Conservation (phyloP, 1,140 invertebrate genomes). For the Agrilus planipennis region DNA sequence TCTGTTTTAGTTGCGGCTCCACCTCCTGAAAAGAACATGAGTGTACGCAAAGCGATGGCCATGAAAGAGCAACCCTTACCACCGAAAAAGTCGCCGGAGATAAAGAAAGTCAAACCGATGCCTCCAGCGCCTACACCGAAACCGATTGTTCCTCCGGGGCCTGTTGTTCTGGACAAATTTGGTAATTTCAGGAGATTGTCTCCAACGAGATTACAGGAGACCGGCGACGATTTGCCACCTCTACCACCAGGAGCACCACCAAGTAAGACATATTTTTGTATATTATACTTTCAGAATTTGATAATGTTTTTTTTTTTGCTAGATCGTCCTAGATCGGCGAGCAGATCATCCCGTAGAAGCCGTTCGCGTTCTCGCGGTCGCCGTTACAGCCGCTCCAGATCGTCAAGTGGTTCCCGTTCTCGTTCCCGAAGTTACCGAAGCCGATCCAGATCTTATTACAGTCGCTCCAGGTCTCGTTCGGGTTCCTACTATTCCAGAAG, state of each 20-base stretch:
- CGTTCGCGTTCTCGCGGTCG: conserved; percentile 22
- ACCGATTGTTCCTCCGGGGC: conserved; percentile 28
- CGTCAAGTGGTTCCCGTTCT: conserved; percentile 27
- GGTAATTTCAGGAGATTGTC: conserved; percentile 45
- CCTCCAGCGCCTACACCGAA: conserved; percentile 19
- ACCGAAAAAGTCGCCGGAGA: conserved; percentile 1
- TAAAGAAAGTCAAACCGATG: conserved; percentile 15
- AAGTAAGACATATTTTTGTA: conserved; percentile 27
- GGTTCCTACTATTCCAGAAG: conserved; percentile 46
- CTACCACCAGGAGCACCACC: conserved; percentile 23
- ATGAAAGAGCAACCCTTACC: conserved; percentile 43
- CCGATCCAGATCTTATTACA: conserved; percentile 34
- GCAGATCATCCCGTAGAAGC: conserved; percentile 26
- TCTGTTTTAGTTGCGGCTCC: no score
- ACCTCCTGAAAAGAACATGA: conserved; percentile 39
- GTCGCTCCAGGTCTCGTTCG: conserved; percentile 36
- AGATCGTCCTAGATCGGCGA: conserved; percentile 27
- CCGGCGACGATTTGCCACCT: conserved; percentile 16
- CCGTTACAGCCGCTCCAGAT: conserved; percentile 25
- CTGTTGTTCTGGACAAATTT: conserved; percentile 52
- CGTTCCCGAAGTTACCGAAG: conserved; percentile 31
- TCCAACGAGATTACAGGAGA: conserved; percentile 36
- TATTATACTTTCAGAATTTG: no score
- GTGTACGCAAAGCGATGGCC: conserved; percentile 43
- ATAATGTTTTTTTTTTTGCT: no score